These are phyloP conservation scores for Clavelina lepadiformis DNA, from an alignment of 23 tunicate species.

Conservation along the genomic window DNA sequence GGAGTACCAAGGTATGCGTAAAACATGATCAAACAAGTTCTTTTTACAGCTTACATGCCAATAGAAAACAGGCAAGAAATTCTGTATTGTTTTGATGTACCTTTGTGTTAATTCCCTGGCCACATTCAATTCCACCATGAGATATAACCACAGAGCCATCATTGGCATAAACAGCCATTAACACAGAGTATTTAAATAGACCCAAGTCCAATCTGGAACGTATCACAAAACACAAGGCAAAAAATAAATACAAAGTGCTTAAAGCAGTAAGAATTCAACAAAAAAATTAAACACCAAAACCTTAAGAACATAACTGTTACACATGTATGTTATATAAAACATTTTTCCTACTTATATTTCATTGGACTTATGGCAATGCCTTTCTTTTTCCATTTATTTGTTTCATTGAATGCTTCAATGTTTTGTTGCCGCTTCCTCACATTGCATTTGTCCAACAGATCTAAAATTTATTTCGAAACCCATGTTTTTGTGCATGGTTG, in stretches of 20 bases:
- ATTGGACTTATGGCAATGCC: slow-evolving; percentile 62
- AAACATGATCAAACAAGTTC: no score
- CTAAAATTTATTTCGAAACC: no score
- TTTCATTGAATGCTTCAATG: slow-evolving; percentile 37
- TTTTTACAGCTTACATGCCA: no score
- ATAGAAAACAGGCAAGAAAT: neutral
- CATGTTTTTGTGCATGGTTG: no score
- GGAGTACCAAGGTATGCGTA: no score
- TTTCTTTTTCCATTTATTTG: slow-evolving; percentile 66
- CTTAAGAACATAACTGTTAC: neutral
- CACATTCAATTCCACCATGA: slow-evolving; percentile 71
- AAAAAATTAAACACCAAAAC: neutral
- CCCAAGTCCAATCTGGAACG: neutral
- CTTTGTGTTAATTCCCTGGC: slow-evolving; percentile 83
- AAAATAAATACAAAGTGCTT: neutral
- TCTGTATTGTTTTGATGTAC: slow-evolving; percentile 2
- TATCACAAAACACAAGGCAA: neutral
- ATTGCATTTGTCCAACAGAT: slow-evolving; percentile 7
- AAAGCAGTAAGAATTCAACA: neutral
- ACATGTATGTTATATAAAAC: neutral
- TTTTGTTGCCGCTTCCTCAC: slow-evolving; percentile 23
- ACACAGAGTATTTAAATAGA: slow-evolving; percentile 14
- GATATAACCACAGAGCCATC: slow-evolving; percentile 77
- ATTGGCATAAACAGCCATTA: slow-evolving; percentile 35
- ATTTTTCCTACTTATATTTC: slow-evolving; percentile 25